Percentiles rank a stretch among this genome's conserved stretches.
phyloP scores from a whole-genome alignment of 2,113 vertebrate genomes.

The Otis tarda region DNA sequence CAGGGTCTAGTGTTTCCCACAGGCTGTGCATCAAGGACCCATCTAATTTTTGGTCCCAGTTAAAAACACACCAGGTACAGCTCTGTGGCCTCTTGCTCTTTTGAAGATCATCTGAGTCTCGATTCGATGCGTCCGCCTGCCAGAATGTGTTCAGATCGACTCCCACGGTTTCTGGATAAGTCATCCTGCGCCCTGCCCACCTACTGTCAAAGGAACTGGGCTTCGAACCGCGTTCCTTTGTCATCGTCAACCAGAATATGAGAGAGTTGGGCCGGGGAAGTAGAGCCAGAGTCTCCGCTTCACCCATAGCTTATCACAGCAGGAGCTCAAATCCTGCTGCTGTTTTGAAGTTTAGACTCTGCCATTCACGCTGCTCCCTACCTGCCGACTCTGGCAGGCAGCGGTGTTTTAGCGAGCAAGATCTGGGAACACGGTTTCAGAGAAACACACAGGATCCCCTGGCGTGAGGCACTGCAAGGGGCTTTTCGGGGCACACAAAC shows the following conservation, averaged over 20 bases:
- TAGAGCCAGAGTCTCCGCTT: background rate
- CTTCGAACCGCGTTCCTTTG: background rate
- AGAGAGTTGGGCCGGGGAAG: background rate
- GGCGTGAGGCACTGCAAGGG: background rate
- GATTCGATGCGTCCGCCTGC: background rate
- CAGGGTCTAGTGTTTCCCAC: background rate
- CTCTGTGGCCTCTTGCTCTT: background rate
- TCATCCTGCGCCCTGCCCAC: background rate
- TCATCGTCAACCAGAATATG: background rate
- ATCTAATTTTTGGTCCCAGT: background rate
- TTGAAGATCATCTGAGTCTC: background rate
- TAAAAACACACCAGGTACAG: background rate
- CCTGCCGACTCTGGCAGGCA: background rate
- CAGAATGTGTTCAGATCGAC: background rate
- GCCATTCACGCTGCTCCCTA: background rate
- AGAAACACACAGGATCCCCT: background rate
- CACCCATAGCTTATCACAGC: background rate
- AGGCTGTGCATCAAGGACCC: background rate
- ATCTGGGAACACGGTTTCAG: background rate
- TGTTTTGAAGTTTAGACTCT: background rate
- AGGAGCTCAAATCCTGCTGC: background rate
- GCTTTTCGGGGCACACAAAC: background rate
- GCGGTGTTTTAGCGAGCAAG: background rate
- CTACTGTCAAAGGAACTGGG: background rate
- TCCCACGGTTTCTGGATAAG: background rate